Evolutionary conservation across 2,888 invertebrate genomes (phyloP), one percentile per base, ranked within the genome.

Genomic region (Drosophila leonis): DNA sequence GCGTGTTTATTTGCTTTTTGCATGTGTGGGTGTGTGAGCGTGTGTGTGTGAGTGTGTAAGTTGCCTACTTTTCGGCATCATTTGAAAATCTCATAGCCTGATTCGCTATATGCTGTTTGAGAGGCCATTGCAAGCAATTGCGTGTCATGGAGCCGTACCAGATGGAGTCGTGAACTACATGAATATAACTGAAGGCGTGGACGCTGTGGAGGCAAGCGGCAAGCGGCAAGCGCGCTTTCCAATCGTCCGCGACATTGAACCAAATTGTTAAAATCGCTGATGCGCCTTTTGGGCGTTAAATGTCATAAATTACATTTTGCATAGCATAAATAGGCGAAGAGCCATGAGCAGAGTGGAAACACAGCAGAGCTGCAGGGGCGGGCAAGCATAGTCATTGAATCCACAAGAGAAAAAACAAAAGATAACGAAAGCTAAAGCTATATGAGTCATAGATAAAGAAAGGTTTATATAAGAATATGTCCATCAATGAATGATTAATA

Each of bases 191-290:
- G 29, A 1, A 20, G 1, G 13, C n/a, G 8, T 29, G 9, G 33
- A 1, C 1, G 0, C 8, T 20, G 15, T 4, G 4, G 20, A 4
- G 10, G 24, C 10, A 20, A 69, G 44, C 18, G 10, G 24, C 10
- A 20, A 69, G 44, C 18, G 24, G 2, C 9, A 51, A 15, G 15
- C 20, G 20, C 51, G 20, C 20, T 35, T 37, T 18, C 52, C 55
- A 57, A 63, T 69, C 60, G 48, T 52, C 55, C 37, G 78, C 69
- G 63, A 61, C 69, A 73, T 65, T 73, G 69, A 46, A 56, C 69
- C 84, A 87, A 90, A 83, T 88, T 82, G 78, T 72, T 80, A 63
- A 80, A 88, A 82, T 79, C 80, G 72, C 82, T 70, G 79, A 80
- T 81, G 84, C 78, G 84, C 79, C 80, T 37, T 37, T 78, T 75